Conservation (phyloP, 2,888 invertebrate species). For the Bimastos eiseni region DNA sequence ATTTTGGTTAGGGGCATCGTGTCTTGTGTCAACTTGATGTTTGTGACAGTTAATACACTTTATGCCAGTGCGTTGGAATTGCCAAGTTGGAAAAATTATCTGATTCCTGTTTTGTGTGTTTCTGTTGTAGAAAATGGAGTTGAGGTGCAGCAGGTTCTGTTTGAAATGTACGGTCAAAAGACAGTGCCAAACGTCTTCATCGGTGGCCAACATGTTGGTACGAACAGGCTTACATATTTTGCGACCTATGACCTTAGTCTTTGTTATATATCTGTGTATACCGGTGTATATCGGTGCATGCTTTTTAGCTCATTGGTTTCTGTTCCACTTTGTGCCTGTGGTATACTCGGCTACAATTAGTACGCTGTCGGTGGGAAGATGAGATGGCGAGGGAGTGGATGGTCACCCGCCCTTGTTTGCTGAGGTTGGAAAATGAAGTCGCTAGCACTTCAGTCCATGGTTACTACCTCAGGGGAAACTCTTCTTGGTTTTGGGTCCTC, state of each 20-base stretch:
- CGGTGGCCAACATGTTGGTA: conserved; percentile 58
- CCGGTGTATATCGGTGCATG: no score
- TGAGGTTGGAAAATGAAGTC: no score
- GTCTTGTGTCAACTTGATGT: not conserved
- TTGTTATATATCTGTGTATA: not conserved
- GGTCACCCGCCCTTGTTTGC: no score
- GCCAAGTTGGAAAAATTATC: not conserved
- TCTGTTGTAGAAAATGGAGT: conserved; percentile 18
- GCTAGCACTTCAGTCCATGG: no score
- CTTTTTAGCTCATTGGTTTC: no score
- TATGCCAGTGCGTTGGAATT: not conserved
- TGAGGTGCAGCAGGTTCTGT: conserved; percentile 46
- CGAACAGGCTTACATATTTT: no score
- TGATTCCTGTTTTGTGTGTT: not conserved
- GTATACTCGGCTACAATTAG: no score
- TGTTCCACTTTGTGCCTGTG: no score
- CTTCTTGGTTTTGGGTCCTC: not conserved
- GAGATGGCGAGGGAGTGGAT: no score
- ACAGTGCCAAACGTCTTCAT: conserved; percentile 68
- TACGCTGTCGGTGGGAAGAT: no score
- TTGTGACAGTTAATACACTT: not conserved
- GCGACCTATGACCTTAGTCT: not conserved
- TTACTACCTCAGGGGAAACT: no score
- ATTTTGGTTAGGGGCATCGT: not conserved
- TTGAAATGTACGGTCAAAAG: conserved; percentile 62